Evolutionary conservation across 2,797 vertebrate genomes (phyloP).

Genomic region (Trachops cirrhosus): DNA sequence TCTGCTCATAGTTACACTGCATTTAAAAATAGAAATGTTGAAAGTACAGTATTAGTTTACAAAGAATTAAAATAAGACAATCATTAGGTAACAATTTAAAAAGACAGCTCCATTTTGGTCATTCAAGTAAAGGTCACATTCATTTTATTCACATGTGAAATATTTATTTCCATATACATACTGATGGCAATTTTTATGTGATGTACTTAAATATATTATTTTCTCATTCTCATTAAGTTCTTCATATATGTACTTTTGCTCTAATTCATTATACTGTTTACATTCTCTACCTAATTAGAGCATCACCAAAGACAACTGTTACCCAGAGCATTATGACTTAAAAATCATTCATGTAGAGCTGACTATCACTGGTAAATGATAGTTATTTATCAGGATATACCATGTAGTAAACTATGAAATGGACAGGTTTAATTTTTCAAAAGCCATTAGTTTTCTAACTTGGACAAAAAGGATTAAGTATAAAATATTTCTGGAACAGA

Average conservation of each 20-base stretch:
- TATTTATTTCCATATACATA: neutral
- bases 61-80: neutral
- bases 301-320: slow-evolving; percentile 48
- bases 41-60: neutral
- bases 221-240: slow-evolving; percentile 31
- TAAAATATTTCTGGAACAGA: slow-evolving; percentile 64
- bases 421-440: slow-evolving; percentile 71
- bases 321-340: slow-evolving; percentile 45
- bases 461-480: slow-evolving; percentile 75
- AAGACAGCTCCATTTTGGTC: neutral
- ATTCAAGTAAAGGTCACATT: neutral
- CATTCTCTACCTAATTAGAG: slow-evolving; percentile 55
- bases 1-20: neutral
- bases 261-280: slow-evolving; percentile 44
- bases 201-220: neutral
- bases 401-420: slow-evolving; percentile 75
- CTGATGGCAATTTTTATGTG: neutral
- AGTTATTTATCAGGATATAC: slow-evolving; percentile 74
- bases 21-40: neutral
- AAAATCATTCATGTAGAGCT: slow-evolving; percentile 75
- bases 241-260: slow-evolving; percentile 58
- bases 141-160: neutral
- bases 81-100: neutral
- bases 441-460: slow-evolving; percentile 78
- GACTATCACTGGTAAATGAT: slow-evolving; percentile 77